Conservation (phyloP, 2,888 invertebrate genomes). For the Apeira syringaria region DNA sequence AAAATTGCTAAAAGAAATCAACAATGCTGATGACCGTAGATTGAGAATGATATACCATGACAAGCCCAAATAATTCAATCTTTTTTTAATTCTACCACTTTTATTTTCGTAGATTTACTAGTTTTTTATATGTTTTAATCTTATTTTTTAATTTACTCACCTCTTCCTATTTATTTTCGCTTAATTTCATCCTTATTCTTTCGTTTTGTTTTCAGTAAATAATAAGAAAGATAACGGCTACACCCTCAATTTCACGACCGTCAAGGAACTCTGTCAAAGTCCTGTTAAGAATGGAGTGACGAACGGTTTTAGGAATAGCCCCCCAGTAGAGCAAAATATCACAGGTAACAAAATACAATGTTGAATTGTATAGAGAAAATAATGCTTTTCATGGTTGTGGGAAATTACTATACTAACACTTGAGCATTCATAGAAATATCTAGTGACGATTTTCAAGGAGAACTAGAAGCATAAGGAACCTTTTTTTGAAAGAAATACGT, state of each 20-base stretch:
- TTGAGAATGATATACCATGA: too few relatives aligned
- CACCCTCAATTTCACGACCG: conserved; percentile 75
- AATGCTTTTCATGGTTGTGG: neutral
- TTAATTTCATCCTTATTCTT: conserved; percentile 2
- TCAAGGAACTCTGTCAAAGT: conserved; percentile 77
- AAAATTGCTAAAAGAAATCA: too few relatives aligned
- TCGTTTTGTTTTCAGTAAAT: conserved; percentile 57
- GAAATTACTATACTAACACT: conserved; percentile 1
- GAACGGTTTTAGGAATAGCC: conserved; percentile 77
- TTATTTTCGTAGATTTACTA: too few relatives aligned
- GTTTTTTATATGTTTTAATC: neutral
- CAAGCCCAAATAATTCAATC: too few relatives aligned
- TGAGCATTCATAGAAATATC: too few relatives aligned
- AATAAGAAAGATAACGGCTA: conserved; percentile 76
- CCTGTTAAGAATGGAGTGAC: conserved; percentile 63
- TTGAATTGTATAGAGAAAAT: neutral
- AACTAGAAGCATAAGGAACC: too few relatives aligned
- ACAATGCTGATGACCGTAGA: too few relatives aligned
- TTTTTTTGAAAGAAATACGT: too few relatives aligned
- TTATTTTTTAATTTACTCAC: neutral
- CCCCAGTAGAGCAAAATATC: conserved; percentile 71
- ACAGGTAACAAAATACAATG: conserved; percentile 19
- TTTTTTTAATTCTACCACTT: too few relatives aligned
- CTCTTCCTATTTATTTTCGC: neutral
- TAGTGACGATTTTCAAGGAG: too few relatives aligned